Evolutionary conservation across 2,888 invertebrate genomes (phyloP), one percentile per base, ranked within the genome.

Genomic region (Oligia latruncula): DNA sequence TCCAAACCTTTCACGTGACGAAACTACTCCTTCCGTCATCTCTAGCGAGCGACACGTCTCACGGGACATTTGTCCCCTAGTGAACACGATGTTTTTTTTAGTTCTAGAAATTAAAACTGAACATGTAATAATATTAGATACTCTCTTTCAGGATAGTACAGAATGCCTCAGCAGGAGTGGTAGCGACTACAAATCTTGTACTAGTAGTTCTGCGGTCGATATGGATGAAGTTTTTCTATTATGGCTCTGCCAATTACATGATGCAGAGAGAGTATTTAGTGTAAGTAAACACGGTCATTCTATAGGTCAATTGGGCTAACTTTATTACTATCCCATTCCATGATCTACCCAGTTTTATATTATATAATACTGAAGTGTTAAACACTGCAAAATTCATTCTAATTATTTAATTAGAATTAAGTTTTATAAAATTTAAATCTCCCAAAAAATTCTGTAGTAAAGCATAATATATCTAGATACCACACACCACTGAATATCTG

Each of bases 181-280:
- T 15, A 62, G 73, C 13, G 78, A 77, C 35, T 76, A 70, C 65
- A 74, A 74, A 71, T 66, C 67, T 58, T 75, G 43, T 65, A 46
- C 55, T 35, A 82, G 67, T 40, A 77, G 71, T 49, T 43, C 58
- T 29, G 35, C 58, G 9, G 66, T 74, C 58, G 66, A 85, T 78
- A 72, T 87, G 4, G 83, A 88, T 52, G 91, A 91, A 76, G 71
- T 87, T n/a, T 66, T 92, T 35, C 67, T 93, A 35, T 40, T 93
- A 35, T 93, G 93, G 93, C 85, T 92, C 29, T 93, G 91, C 83
- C 90, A 88, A 83, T 79, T 91, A 68, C 88, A 89, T 43, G 87
- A 91, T 0, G 71, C 60, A 60, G 85, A 84, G 68, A 82, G 82
- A 67, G 84, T 88, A 23, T 92, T 89, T 66, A 90, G 85, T 64